Evolutionary conservation across 2,797 vertebrate genomes (phyloP), one percentile per base, ranked within the genome.

Genomic region (Phylloscopus collybita): DNA sequence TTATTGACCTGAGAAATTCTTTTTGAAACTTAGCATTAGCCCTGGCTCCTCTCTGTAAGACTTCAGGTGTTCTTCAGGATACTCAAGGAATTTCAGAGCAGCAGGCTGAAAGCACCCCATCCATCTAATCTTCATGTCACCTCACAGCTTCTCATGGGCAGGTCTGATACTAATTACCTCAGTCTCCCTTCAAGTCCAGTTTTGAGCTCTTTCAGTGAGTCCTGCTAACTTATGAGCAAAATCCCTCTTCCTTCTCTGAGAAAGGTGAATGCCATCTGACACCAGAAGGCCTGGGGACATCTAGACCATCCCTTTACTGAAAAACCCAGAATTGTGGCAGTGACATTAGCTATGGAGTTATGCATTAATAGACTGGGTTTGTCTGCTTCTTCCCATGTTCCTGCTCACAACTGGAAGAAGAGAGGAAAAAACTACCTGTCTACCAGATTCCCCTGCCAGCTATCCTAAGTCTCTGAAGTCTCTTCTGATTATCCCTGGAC

Each of bases 271-370:
- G 40, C 14, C 30, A 53, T 19, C 40, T 54, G 51, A 54, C 4
- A 27, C 23, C 30, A 36, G 26, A 56, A 65, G 32, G 10, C 19
- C 59, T 76, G 19, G 4, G 56, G 51, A 47, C 40, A 42, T 29
- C 8, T 9, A 57, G 10, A 51, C 38, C 4, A 36, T 11, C 16
- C 26, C 30, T 36, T 30, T 49, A 65, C 18, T 29, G 30, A 49
- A 59, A 81, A 65, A 26, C 1, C 2, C 9, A 4, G 14, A 51
- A 64, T 0, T 42, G 19, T n/a, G 40, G 16, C 16, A 17, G 36
- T 22, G 16, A 42, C 62, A 79, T 32, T 19, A 62, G 30, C 8
- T 49, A 62, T 0, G 0, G 9, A 66, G 30, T 6, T 16, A 34
- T 19, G 8, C 16, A 36, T n/a, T 81, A 79, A 70, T 2, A 57